phyloP scores from a whole-genome alignment of 2,888 invertebrate genomes.

The Acanthococcus lagerstroemiae region DNA sequence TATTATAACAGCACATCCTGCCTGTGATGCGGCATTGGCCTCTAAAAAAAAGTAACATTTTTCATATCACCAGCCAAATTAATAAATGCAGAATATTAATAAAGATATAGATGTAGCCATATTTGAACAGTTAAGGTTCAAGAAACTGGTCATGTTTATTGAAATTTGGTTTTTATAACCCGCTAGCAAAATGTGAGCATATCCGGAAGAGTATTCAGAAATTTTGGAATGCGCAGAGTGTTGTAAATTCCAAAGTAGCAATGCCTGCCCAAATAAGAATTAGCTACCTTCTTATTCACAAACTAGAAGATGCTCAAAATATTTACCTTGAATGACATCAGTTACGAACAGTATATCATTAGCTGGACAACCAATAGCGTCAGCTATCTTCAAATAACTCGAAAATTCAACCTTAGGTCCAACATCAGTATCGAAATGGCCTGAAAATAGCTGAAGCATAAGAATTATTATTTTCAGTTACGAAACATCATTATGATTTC shows the following conservation, averaged over 20 bases:
- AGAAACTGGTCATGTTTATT: too few relatives aligned
- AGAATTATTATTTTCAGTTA: neutral
- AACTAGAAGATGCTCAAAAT: too few relatives aligned
- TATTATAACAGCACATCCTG: constrained; percentile 25
- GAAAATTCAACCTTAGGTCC: constrained; percentile 67
- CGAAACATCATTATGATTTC: neutral
- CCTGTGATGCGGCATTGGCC: constrained; percentile 29
- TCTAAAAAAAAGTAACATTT: constrained; percentile 41
- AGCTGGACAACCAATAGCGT: constrained; percentile 53
- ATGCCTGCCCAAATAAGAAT: too few relatives aligned
- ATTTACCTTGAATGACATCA: constrained; percentile 53
- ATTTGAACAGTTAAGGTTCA: too few relatives aligned
- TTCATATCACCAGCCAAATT: neutral
- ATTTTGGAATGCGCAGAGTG: too few relatives aligned
- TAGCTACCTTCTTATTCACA: too few relatives aligned
- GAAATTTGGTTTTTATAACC: too few relatives aligned
- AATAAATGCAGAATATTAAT: neutral
- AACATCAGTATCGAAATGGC: constrained; percentile 76
- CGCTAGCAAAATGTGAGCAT: too few relatives aligned
- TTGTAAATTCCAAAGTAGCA: too few relatives aligned
- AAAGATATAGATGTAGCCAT: too few relatives aligned
- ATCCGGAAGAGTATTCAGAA: too few relatives aligned
- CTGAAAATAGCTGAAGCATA: constrained; percentile 51
- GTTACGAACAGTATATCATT: constrained; percentile 74
- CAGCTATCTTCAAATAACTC: constrained; percentile 69